Conservation (phyloP, 2,113 vertebrate species). For the Limnothrissa miodon region DNA sequence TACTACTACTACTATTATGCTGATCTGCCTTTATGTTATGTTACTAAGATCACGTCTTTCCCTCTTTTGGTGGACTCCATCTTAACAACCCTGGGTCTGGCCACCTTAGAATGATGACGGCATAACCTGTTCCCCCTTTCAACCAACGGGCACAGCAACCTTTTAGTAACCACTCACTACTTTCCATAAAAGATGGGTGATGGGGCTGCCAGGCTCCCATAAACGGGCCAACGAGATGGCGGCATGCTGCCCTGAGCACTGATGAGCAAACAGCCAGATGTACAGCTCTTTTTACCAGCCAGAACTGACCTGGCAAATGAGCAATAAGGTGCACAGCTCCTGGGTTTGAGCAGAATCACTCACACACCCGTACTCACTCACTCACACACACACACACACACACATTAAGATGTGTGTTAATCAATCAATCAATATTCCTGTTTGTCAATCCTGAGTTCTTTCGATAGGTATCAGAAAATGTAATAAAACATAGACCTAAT, state of each 20-base stretch:
- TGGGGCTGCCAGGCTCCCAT: not conserved
- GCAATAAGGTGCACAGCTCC: too few species aligned
- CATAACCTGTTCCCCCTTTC: not conserved
- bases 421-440: too few species aligned
- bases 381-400: not conserved
- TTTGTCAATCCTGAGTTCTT: too few species aligned
- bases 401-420: too few species aligned
- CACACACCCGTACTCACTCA: too few species aligned
- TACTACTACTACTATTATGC: not conserved
- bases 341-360: not conserved
- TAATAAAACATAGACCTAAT: too few species aligned
- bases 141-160: not conserved
- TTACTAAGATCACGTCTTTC: not conserved
- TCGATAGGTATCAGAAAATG: too few species aligned
- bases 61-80: not conserved
- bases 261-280: not conserved
- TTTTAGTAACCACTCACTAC: not conserved
- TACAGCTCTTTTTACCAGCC: too few species aligned
- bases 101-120: not conserved
- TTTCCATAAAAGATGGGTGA: not conserved
- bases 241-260: not conserved
- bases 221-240: not conserved
- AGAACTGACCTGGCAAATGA: too few species aligned
- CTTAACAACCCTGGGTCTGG: not conserved
- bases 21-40: not conserved